These are phyloP conservation scores for Zoanthus sansibaricus DNA, from an alignment of 92 coral and sea anemone species.

Conservation along the genomic window DNA sequence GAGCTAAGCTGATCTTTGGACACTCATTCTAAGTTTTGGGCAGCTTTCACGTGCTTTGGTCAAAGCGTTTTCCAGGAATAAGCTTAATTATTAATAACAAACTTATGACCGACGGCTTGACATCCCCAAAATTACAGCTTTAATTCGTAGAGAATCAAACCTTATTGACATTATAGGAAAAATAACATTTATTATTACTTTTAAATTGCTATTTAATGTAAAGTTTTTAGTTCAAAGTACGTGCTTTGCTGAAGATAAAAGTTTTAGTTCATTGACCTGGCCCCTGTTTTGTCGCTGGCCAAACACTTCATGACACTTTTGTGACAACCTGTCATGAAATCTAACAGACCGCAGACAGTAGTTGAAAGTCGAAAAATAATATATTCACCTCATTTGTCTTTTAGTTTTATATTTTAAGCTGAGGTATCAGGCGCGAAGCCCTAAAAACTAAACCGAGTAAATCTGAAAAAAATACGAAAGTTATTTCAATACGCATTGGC, in stretches of 20 bases:
- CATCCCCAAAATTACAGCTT: neutral
- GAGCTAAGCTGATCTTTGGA: neutral
- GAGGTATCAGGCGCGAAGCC: too few relatives aligned
- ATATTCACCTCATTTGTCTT: too few relatives aligned
- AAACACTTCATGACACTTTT: slow-evolving; percentile 20
- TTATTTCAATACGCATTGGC: too few relatives aligned
- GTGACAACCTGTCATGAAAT: slow-evolving; percentile 42
- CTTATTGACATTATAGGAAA: neutral
- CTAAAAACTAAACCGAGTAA: too few relatives aligned
- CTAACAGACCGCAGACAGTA: neutral
- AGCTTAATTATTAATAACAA: neutral
- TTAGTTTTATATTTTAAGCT: too few relatives aligned
- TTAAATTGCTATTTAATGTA: neutral
- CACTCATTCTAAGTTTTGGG: neutral
- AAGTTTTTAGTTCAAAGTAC: slow-evolving; percentile 24
- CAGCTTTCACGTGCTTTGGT: neutral
- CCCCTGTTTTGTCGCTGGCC: slow-evolving; percentile 19
- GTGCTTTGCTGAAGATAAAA: neutral
- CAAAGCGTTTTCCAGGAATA: neutral
- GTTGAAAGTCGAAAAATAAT: neutral
- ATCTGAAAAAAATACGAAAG: too few relatives aligned
- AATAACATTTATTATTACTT: neutral
- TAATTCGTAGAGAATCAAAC: neutral
- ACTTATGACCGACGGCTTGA: neutral
- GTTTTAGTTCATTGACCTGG: neutral